Evolutionary conservation across 2,888 invertebrate genomes (phyloP), one percentile per base, ranked within the genome.

Genomic region (Dichetophora obliterata): DNA sequence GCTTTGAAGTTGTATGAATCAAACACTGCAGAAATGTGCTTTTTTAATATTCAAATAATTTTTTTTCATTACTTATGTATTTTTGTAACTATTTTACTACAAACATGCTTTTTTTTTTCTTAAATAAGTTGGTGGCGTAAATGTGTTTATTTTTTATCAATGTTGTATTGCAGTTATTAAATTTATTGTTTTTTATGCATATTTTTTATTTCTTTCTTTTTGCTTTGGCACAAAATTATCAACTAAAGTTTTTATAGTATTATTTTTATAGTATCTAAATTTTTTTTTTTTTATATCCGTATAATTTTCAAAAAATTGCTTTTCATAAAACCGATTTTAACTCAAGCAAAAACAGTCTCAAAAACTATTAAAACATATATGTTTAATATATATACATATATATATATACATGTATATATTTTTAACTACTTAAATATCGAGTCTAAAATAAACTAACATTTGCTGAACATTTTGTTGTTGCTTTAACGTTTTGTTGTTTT

Each of bases 171-270:
- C 31, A 31, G 16, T 63, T 63, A 8, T n/a, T 69, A 76, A 72
- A 74, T 71, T 63, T 22, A 24, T 22, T 24, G 52, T 75, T 54
- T 31, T 5, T 31, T 31, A 31, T 31, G n/a, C 5, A 31, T 31
- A n/a, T 24, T 76, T 24, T 24, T 24, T 34, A 50, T 78, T 61
- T 48, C 63, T 76, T 75, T 59, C 11, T 31, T 77, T 68, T 70
- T 77, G 63, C 63, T 80, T 75, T 78, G 74, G 77, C 79, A 77
- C 72, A 74, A 77, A 78, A 61, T 63, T 65, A 75, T 73, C 16
- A 37, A 37, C 34, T 76, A 54, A 4, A 5, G 57, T 70, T 70
- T 22, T 50, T 70, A 11, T 37, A 66, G 65, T 34, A 61, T 74
- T n/a, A n/a, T n/a, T 70, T 22, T 50, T 70, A 11, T 37, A 66